These are phyloP conservation scores for Pangasius krempfi DNA, from an alignment of 2,797 vertebrate genomes.

Conservation along the genomic window DNA sequence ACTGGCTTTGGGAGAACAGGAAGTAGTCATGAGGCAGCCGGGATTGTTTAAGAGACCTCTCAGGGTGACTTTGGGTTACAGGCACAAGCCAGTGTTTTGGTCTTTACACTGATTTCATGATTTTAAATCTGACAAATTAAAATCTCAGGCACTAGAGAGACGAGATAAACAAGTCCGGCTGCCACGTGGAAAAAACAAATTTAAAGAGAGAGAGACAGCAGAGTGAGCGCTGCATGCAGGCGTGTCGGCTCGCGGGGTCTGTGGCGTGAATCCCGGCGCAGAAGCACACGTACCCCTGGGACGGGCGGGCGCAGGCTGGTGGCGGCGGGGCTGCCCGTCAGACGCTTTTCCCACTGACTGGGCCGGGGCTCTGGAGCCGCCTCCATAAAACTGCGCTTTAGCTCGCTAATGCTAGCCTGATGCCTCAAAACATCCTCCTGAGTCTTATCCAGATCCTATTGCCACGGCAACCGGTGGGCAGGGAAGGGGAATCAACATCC, in stretches of 20 bases:
- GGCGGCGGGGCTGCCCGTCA: constrained; percentile 91
- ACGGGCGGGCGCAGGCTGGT: constrained; percentile 86
- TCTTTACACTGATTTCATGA: background rate
- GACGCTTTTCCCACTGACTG: constrained; percentile 97
- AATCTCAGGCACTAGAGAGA: background rate
- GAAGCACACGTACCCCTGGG: constrained; percentile 89
- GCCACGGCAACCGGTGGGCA: constrained; percentile 61
- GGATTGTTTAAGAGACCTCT: background rate
- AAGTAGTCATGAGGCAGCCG: constrained; percentile 1
- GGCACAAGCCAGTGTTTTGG: background rate
- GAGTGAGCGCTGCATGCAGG: constrained; percentile 8
- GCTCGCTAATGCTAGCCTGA: constrained; percentile 99
- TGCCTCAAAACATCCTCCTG: constrained; percentile 99
- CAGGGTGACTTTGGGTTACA: background rate
- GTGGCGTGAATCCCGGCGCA: constrained; percentile 50
- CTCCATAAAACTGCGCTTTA: constrained; percentile 99
- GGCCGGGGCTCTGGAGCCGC: constrained; percentile 93
- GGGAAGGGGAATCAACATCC: constrained; percentile 39
- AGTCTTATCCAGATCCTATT: constrained; percentile 98
- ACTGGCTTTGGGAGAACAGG: constrained; percentile 8
- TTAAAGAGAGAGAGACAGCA: background rate
- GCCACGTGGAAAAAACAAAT: background rate
- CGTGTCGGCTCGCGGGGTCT: constrained; percentile 10
- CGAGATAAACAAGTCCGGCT: background rate
- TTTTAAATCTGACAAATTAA: background rate